These are phyloP conservation scores for Novumbra hubbsi DNA, from an alignment of 2,797 vertebrate species.

Conservation along the genomic window DNA sequence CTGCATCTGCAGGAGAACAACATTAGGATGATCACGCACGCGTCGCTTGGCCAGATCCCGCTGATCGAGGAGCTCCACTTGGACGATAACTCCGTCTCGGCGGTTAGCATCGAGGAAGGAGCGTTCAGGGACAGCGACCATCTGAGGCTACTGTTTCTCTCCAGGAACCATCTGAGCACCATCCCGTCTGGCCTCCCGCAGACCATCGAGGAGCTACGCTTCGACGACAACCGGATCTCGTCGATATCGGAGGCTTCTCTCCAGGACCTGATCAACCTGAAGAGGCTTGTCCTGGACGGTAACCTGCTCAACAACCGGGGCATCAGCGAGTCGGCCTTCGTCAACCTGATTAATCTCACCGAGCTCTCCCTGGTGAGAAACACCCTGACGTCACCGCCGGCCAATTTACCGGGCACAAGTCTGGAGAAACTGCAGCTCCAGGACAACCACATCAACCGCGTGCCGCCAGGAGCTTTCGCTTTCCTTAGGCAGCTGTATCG, in stretches of 20 bases:
- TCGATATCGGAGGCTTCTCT: constrained; percentile 94
- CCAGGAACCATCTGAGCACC: constrained; percentile 97
- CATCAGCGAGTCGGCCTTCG: constrained; percentile 92
- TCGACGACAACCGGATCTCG: constrained; percentile 99
- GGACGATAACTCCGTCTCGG: constrained; percentile 98
- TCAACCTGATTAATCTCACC: constrained; percentile 93
- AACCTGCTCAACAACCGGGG: constrained; percentile 97
- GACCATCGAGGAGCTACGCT: constrained; percentile 96
- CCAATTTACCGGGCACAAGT: constrained; percentile 91
- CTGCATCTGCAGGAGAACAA: constrained; percentile 99
- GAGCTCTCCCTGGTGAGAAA: constrained; percentile 96
- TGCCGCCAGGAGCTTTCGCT: constrained; percentile 91
- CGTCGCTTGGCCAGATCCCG: constrained; percentile 94
- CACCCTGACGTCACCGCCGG: constrained; percentile 90
- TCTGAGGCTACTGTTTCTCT: constrained; percentile 96
- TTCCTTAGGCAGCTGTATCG: constrained; percentile 94
- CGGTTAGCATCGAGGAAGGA: constrained; percentile 98
- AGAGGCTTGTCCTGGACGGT: constrained; percentile 95
- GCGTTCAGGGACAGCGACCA: constrained; percentile 95
- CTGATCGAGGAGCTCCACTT: constrained; percentile 97
- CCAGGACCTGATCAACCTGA: constrained; percentile 97
- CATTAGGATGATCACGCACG: constrained; percentile 94
- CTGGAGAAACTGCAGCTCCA: constrained; percentile 96
- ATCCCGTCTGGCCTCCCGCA: constrained; percentile 94
- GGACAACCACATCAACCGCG: constrained; percentile 97